Percentiles rank a stretch among this genome's conserved stretches.
Evolutionary conservation across 2,113 vertebrate genomes (phyloP).

Genomic region (Numida meleagris): DNA sequence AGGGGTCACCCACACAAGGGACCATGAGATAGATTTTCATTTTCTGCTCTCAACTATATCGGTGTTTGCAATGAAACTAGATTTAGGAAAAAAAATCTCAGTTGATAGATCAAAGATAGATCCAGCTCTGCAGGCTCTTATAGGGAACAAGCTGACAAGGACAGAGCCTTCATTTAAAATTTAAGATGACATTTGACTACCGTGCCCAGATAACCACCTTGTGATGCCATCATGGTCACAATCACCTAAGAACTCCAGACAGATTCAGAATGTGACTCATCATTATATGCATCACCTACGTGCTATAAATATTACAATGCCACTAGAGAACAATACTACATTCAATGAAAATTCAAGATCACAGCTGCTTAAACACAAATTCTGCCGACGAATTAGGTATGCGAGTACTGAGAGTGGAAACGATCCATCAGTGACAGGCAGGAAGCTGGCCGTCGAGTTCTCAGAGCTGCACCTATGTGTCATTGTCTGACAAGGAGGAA

Average conservation of each 20-base stretch:
- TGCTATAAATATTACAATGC: conserved; percentile 9
- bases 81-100: background rate
- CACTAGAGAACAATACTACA: conserved; percentile 25
- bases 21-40: background rate
- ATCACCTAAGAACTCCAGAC: conserved; percentile 4
- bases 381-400: background rate
- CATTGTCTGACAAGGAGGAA: background rate
- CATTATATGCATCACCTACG: conserved; percentile 3
- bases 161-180: background rate
- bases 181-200: background rate
- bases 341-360: conserved; percentile 13
- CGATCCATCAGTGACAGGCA: background rate
- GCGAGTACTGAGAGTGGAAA: conserved; percentile 25
- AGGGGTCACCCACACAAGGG: background rate
- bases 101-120: background rate
- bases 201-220: background rate
- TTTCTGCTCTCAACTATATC: background rate
- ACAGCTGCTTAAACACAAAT: conserved; percentile 49
- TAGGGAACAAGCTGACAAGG: background rate
- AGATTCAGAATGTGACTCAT: conserved; percentile 1
- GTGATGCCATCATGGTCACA: background rate
- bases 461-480: background rate
- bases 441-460: background rate
- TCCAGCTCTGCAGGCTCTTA: background rate
- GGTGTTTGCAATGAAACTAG: background rate